These are phyloP conservation scores for Fregata magnificens DNA, from an alignment of 2,113 vertebrate species.

Conservation along the genomic window DNA sequence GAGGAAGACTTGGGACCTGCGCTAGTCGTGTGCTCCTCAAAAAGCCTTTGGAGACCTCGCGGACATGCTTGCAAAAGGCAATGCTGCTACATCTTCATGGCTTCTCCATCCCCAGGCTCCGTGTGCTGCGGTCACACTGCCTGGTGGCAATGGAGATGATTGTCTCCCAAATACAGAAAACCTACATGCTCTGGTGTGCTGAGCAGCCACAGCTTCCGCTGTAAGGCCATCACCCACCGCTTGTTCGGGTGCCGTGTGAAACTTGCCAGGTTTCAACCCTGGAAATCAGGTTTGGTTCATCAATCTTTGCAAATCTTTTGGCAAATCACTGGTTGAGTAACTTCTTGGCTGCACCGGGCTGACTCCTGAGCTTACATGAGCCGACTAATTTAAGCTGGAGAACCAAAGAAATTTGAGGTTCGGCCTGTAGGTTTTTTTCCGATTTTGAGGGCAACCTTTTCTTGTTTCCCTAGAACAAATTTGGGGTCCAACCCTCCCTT, in stretches of 20 bases:
- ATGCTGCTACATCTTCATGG: not conserved
- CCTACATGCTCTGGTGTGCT: not conserved
- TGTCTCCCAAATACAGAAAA: not conserved
- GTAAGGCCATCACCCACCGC: not conserved
- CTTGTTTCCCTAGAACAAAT: not conserved
- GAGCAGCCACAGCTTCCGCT: not conserved
- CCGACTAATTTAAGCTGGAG: not conserved
- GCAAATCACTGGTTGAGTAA: not conserved
- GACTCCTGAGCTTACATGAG: not conserved
- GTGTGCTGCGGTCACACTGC: not conserved
- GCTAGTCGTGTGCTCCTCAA: not conserved
- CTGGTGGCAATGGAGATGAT: not conserved
- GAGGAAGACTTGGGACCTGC: rapidly evolving
- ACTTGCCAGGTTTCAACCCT: not conserved
- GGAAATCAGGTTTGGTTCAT: not conserved
- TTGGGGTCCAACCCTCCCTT: not conserved
- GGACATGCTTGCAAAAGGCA: not conserved
- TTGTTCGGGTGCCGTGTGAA: not conserved
- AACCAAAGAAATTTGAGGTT: not conserved
- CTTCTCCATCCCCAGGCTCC: not conserved
- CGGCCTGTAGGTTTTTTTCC: not conserved
- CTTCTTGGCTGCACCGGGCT: not conserved
- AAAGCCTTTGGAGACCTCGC: not conserved
- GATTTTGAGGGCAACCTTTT: not conserved
- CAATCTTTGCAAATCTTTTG: not conserved